Conservation (phyloP, 2,113 vertebrate species). For the Ptyas mucosa region DNA sequence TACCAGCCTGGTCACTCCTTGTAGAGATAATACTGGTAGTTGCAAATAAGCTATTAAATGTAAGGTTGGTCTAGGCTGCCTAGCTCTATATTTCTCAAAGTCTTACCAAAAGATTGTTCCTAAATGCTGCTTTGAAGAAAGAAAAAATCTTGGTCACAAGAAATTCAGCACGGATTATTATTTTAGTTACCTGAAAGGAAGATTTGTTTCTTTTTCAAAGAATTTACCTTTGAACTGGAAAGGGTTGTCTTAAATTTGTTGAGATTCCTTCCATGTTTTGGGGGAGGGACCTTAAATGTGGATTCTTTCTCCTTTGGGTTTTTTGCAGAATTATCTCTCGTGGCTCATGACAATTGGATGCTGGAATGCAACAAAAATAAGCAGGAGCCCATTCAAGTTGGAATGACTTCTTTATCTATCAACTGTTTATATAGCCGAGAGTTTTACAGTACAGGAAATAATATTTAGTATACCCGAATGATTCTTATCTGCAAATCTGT, state of each 20-base stretch:
- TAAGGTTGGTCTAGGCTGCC: background rate
- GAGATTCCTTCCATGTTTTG: background rate
- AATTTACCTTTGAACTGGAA: background rate
- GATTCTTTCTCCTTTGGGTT: background rate
- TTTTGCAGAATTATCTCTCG: background rate
- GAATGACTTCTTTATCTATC: background rate
- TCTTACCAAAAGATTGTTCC: background rate
- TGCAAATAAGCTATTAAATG: background rate
- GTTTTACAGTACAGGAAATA: background rate
- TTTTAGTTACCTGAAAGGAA: background rate
- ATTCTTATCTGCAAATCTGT: slow-evolving; percentile 8
- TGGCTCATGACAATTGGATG: background rate
- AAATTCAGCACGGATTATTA: background rate
- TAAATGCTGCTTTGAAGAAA: background rate
- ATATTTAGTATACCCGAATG: background rate
- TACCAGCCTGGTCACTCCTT: background rate
- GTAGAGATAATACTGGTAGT: background rate
- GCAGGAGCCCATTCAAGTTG: background rate
- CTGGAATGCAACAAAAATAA: background rate
- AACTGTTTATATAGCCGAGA: background rate
- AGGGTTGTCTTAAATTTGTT: background rate
- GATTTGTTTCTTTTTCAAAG: background rate
- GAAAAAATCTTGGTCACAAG: background rate
- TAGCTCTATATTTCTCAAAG: background rate
- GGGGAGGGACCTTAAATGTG: background rate